These are phyloP conservation scores for Dolichoris vasculosae DNA, from an alignment of 1,140 invertebrate genomes.

Conservation along the genomic window DNA sequence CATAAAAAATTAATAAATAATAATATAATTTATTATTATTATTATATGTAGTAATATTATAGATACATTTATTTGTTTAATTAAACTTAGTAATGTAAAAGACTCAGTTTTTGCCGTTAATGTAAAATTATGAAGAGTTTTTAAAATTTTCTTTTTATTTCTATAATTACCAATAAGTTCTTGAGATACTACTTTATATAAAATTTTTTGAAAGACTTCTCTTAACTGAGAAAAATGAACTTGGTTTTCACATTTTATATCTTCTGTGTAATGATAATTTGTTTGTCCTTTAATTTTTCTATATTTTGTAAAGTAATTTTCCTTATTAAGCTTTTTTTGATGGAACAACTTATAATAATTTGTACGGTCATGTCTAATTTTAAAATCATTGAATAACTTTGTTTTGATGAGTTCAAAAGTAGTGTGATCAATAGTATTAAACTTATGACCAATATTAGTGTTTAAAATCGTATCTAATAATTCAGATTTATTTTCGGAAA, in stretches of 20 bases:
- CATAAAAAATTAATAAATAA: neutral
- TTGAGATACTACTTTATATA: constrained; percentile 22
- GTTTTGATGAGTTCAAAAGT: neutral
- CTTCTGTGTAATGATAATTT: constrained; percentile 13
- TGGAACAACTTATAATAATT: neutral
- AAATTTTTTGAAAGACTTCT: constrained; percentile 9
- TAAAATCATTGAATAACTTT: constrained; percentile 6
- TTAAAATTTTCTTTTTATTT: constrained; percentile 44
- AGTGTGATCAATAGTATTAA: neutral
- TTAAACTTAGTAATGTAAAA: constrained; percentile 6
- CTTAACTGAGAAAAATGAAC: neutral
- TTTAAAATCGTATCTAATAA: constrained; percentile 7
- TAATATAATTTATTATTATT: neutral
- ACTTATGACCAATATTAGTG: neutral
- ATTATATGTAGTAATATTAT: neutral
- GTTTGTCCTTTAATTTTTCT: constrained; percentile 17
- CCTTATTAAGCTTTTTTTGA: neutral
- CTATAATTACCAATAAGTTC: constrained; percentile 18
- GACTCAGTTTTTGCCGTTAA: constrained; percentile 24
- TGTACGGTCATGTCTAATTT: constrained; percentile 3
- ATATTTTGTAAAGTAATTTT: constrained; percentile 20
- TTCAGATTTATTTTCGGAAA: neutral
- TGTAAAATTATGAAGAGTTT: constrained; percentile 23
- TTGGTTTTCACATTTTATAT: constrained; percentile 39
- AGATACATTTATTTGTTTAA: constrained; percentile 35